A percentile compares a stretch with the other conserved stretches of the same genome.
Conservation (phyloP, 2,888 invertebrate species). For the Celastrina argiolus region DNA sequence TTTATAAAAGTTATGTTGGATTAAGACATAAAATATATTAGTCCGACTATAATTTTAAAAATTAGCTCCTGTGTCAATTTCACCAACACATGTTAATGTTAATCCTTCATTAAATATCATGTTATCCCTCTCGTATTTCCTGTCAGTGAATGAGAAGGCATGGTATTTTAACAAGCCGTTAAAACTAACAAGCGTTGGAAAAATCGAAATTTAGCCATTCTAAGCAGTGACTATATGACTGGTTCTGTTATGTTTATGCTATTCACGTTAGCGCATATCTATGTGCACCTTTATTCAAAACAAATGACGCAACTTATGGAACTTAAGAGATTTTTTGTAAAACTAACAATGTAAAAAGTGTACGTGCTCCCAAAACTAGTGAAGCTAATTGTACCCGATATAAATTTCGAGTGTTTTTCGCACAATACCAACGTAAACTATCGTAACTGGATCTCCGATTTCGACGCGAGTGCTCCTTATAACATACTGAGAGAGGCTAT, state of each 20-base stretch:
- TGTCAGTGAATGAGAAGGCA: too few relatives aligned
- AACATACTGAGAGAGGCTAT: neutral
- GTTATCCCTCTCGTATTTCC: too few relatives aligned
- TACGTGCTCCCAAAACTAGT: neutral
- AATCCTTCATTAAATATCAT: too few relatives aligned
- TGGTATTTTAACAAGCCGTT: too few relatives aligned
- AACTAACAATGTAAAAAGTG: constrained; percentile 9
- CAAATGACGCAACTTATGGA: neutral
- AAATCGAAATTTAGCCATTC: too few relatives aligned
- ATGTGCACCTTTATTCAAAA: neutral
- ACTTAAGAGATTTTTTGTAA: constrained; percentile 1
- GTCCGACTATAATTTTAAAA: too few relatives aligned
- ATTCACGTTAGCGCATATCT: neutral
- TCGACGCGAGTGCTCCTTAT: neutral
- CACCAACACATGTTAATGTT: too few relatives aligned
- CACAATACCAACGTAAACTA: neutral
- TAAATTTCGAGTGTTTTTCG: constrained; percentile 14
- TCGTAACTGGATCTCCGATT: neutral
- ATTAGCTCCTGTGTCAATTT: too few relatives aligned
- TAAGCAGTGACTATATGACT: neutral
- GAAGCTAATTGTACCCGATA: neutral
- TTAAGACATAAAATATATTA: too few relatives aligned
- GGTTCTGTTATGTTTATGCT: neutral
- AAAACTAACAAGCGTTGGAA: too few relatives aligned
- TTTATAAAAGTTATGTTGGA: too few relatives aligned